Evolutionary conservation across 1,140 invertebrate species (phyloP).

Genomic region (Tetragnatha versicolor): DNA sequence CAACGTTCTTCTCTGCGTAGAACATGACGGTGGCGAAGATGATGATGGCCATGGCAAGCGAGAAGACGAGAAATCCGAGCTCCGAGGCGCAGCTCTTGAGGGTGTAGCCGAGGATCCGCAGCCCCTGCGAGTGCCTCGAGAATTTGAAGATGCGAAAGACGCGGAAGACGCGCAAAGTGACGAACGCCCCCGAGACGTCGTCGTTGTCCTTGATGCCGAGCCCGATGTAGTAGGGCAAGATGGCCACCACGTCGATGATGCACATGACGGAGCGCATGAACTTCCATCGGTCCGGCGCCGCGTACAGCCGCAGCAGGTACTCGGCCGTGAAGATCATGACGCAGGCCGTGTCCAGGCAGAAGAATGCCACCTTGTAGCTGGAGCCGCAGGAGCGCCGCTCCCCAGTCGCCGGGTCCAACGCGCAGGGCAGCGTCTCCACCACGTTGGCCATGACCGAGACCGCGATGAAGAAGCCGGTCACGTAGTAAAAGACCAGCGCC

Average conservation of each 20-base stretch:
- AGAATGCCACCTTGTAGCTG: conserved; percentile 96
- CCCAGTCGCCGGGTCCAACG: conserved; percentile 41
- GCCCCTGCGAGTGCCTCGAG: conserved; percentile 97
- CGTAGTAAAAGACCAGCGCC: conserved; percentile 99
- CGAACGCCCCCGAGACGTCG: conserved; percentile 98
- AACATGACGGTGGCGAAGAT: conserved; percentile 99
- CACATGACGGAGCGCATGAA: conserved; percentile 98
- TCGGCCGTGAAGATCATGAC: conserved; percentile 99
- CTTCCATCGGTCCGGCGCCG: conserved; percentile 96
- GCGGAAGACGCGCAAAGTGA: conserved; percentile 97
- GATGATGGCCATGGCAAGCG: conserved; percentile 99
- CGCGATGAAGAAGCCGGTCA: conserved; percentile 99
- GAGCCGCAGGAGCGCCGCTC: conserved; percentile 94
- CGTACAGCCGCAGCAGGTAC: conserved; percentile 94
- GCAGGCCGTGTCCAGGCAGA: conserved; percentile 98
- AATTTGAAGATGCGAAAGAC: conserved; percentile 99
- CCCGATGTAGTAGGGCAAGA: conserved; percentile 99
- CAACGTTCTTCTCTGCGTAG: conserved; percentile 98
- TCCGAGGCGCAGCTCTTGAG: conserved; percentile 99
- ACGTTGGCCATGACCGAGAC: conserved; percentile 99
- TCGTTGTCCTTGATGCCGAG: conserved; percentile 96
- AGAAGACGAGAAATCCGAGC: conserved; percentile 98
- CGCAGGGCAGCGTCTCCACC: conserved; percentile 96
- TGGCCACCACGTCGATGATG: conserved; percentile 99
- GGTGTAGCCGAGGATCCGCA: conserved; percentile 98